Evolutionary conservation across 2,113 vertebrate species (phyloP).

Genomic region (Cranoglanis bouderius): DNA sequence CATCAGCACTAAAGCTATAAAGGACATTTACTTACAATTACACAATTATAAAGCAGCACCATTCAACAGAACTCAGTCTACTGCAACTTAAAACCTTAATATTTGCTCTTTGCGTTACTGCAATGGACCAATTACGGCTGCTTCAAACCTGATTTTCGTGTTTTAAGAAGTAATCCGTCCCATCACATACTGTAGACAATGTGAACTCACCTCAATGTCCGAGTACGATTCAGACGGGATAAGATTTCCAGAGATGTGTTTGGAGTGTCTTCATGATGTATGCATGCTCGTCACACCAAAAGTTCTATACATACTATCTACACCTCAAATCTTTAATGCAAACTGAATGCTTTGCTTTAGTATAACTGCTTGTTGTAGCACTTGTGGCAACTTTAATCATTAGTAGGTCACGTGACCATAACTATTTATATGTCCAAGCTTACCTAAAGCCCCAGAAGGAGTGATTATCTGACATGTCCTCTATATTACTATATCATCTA

Average conservation of each 20-base stretch:
- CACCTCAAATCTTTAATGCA: not conserved
- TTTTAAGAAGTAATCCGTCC: not conserved
- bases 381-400: not conserved
- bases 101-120: not conserved
- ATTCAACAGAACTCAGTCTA: not conserved
- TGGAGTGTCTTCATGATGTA: not conserved
- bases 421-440: not conserved
- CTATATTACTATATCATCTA: not conserved
- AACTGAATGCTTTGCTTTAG: not conserved
- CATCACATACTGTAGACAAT: not conserved
- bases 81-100: not conserved
- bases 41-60: not conserved
- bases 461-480: not conserved
- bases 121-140: not conserved
- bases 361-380: not conserved
- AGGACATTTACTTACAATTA: not conserved
- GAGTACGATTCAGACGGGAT: not conserved
- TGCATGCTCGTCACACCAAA: not conserved
- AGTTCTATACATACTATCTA: not conserved
- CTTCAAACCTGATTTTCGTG: not conserved
- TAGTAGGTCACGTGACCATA: not conserved
- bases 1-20: not conserved
- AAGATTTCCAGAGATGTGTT: not conserved
- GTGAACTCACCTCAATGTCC: not conserved
- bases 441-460: not conserved